A percentile compares a stretch with the other conserved stretches of the same genome.
These are phyloP conservation scores for Haliclona indistincta DNA, from an alignment of 37 sponge, comb jelly and placozoan genomes.

Conservation along the genomic window DNA sequence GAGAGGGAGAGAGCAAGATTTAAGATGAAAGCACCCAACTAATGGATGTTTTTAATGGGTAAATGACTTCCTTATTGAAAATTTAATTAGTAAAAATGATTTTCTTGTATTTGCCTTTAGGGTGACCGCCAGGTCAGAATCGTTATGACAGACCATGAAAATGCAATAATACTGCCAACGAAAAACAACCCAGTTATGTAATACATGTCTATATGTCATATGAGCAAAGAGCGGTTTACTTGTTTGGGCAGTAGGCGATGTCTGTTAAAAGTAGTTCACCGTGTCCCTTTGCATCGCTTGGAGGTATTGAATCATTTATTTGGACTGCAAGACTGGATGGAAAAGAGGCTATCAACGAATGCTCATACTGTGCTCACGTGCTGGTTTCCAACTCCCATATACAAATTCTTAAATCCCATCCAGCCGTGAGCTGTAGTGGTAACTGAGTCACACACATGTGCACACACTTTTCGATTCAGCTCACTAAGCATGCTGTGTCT, in stretches of 20 bases:
- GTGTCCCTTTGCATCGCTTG: background rate
- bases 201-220: background rate
- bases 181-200: background rate
- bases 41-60: too few relatives aligned
- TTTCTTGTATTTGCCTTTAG: too few relatives aligned
- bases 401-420: slow-evolving; percentile 70
- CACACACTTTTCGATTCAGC: slow-evolving; percentile 9
- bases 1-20: background rate
- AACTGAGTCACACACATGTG: background rate
- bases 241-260: slow-evolving; percentile 21
- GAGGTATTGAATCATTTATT: slow-evolving; percentile 1
- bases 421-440: slow-evolving; percentile 59
- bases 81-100: too few relatives aligned
- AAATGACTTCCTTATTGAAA: too few relatives aligned
- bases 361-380: slow-evolving; percentile 4
- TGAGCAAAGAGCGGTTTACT: slow-evolving; percentile 10
- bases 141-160: too few relatives aligned
- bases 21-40: too few relatives aligned
- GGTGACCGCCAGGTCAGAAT: too few relatives aligned
- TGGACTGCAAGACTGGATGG: slow-evolving; percentile 14
- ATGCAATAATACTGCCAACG: too few relatives aligned
- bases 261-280: slow-evolving; percentile 53
- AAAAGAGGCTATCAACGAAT: background rate
- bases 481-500: slow-evolving; percentile 16
- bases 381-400: slow-evolving; percentile 60